A percentile compares a stretch with the other conserved stretches of the same genome.
Evolutionary conservation across 2,888 invertebrate species (phyloP).

Genomic region (Rhopalosiphum nymphaeae): DNA sequence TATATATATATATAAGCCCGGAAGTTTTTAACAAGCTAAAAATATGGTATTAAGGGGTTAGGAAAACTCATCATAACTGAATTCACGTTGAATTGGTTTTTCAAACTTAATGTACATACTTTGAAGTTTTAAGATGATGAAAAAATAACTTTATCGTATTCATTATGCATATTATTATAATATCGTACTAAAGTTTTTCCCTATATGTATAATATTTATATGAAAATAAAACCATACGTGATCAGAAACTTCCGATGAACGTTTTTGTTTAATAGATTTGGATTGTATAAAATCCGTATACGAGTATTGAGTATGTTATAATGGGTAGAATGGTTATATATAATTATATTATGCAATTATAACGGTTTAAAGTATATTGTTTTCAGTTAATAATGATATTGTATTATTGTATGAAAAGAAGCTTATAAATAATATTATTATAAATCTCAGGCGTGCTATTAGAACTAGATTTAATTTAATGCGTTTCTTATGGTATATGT

Average conservation of each 20-base stretch:
- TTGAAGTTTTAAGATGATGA: neutral
- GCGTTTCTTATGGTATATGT: neutral
- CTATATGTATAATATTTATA: too few species aligned
- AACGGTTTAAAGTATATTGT: neutral
- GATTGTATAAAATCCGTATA: neutral
- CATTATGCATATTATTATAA: neutral
- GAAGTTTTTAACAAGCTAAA: neutral
- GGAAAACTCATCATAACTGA: neutral
- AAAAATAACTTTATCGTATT: neutral
- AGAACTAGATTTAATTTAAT: neutral
- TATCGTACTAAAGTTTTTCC: neutral
- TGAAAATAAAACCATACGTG: neutral
- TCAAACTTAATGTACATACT: neutral
- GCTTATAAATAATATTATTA: neutral
- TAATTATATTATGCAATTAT: neutral
- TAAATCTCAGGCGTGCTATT: neutral
- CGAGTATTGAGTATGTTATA: neutral
- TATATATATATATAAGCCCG: neutral
- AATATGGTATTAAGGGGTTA: neutral
- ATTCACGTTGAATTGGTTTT: neutral
- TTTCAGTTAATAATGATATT: neutral
- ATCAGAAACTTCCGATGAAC: neutral
- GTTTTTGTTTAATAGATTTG: neutral
- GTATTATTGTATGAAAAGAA: neutral
- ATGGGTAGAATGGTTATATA: neutral